phyloP scores from a whole-genome alignment of 2,113 vertebrate genomes.

The Pristiophorus japonicus region DNA sequence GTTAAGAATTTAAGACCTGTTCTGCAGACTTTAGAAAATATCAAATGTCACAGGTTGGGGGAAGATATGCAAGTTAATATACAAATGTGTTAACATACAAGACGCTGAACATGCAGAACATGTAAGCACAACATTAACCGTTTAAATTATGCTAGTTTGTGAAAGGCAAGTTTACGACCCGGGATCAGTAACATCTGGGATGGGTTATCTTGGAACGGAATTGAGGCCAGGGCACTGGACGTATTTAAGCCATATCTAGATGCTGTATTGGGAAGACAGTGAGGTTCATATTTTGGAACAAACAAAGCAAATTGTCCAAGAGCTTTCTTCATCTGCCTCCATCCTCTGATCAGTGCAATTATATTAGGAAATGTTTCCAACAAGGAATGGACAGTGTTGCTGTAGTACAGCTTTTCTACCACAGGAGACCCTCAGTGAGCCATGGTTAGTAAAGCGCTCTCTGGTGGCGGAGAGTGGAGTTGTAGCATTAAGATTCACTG shows the following conservation, averaged over 20 bases:
- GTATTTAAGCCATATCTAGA: neutral
- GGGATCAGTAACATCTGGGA: too few species aligned
- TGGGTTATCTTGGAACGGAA: neutral
- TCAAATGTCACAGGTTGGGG: too few species aligned
- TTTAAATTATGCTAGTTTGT: neutral
- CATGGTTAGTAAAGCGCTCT: neutral
- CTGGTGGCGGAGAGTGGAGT: neutral
- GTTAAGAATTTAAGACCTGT: too few species aligned
- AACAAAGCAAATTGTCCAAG: neutral
- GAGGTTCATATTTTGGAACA: neutral
- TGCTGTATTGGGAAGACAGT: neutral
- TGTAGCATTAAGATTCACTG: neutral
- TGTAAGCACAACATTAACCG: neutral
- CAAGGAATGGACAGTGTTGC: neutral
- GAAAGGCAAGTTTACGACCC: neutral
- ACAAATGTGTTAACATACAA: too few species aligned
- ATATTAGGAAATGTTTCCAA: too few species aligned
- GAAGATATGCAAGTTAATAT: too few species aligned
- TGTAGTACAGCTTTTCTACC: neutral
- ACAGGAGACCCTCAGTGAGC: neutral
- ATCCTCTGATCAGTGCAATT: neutral
- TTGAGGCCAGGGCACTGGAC: neutral
- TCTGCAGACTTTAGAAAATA: too few species aligned
- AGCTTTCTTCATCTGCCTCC: neutral
- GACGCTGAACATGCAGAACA: neutral